phyloP scores from a whole-genome alignment of 2,113 vertebrate species.

The Tangachromis dhanisi region DNA sequence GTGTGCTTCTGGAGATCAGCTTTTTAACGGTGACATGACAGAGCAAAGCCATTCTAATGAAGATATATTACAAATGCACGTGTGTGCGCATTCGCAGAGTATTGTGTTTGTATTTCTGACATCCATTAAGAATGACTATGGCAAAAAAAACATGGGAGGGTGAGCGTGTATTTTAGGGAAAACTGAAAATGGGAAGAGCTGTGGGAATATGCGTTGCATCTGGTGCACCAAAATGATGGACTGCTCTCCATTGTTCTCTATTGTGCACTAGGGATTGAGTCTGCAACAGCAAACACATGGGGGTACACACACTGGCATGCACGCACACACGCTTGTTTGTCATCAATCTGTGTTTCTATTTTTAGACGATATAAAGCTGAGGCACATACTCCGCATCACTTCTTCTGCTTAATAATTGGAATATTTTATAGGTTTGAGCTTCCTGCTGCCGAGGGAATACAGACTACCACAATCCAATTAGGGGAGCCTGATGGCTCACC shows the following conservation, averaged over 20 bases:
- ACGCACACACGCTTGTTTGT: not conserved
- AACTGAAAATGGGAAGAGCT: not conserved
- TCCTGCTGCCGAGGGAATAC: slow-evolving; percentile 10
- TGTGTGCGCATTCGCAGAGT: not conserved
- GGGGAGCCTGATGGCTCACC: not conserved
- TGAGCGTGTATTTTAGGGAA: not conserved
- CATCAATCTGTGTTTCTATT: slow-evolving; percentile 43
- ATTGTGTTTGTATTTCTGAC: not conserved
- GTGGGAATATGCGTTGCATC: slow-evolving; percentile 6
- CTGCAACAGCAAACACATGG: not conserved
- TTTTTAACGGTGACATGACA: not conserved
- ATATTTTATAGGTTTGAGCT: slow-evolving; percentile 26
- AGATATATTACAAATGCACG: not conserved
- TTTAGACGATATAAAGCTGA: slow-evolving; percentile 14
- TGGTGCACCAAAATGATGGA: slow-evolving; percentile 20
- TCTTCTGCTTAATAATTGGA: slow-evolving; percentile 32
- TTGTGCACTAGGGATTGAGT: slow-evolving; percentile 12
- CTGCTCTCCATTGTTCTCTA: slow-evolving; percentile 16
- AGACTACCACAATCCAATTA: slow-evolving; percentile 42
- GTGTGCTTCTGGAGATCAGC: not conserved
- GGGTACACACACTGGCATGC: not conserved
- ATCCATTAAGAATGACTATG: not conserved
- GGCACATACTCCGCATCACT: not conserved
- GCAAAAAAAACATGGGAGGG: not conserved
- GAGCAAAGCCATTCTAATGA: slow-evolving; percentile 6